Evolutionary conservation across 2,888 invertebrate genomes (phyloP), one percentile per base, ranked within the genome.

Genomic region (Spatulosminthurus flaviceps): DNA sequence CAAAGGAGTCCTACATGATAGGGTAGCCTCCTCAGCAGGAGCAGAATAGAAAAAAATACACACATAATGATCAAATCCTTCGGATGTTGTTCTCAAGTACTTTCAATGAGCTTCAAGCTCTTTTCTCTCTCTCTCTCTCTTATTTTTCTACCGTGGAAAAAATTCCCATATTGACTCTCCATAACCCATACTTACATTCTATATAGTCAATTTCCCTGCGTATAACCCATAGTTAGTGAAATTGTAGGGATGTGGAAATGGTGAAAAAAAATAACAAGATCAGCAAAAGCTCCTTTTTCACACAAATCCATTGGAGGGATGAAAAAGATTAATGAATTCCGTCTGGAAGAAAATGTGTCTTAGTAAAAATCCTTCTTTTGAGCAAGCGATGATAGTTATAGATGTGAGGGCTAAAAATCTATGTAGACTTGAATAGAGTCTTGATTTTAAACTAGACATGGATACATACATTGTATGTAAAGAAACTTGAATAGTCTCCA

Each of bases 1-100:
- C 77, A 79, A 79, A 79, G 79, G 75, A 79, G 70, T 64, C 71
- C 29, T 9, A 21, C 24, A 61, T 24, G 42, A 77, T 77, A 69
- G 79, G 79, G 66, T 67, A 74, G 67, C 22, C 73, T 60, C 28
- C 24, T 4, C 60, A 5, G 2, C 19, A 21, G 60, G 16, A 13
- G 2, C 19, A 26, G 34, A 2, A 76, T 24, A 16, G 41, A 22
- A 41, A 66, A 34, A 75, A 64, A 75, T 21, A 75, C 75, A 75
- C 34, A 75, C 75, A 75, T 61, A 74, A 61, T 64, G 61, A 75
- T 64, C 64, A 61, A 75, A 41, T 64, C 75, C 73, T 75, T 41
- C n/a, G 22, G 29, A 24, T 76, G 61, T 29, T 21, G 64, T 76
- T 64, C 67, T 76, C 66, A 76, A 76, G 75, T 76, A 67, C 66